Base-by-base conservation (phyloP, 2,888 invertebrate species). In the Heliothis peltigera region DNA sequence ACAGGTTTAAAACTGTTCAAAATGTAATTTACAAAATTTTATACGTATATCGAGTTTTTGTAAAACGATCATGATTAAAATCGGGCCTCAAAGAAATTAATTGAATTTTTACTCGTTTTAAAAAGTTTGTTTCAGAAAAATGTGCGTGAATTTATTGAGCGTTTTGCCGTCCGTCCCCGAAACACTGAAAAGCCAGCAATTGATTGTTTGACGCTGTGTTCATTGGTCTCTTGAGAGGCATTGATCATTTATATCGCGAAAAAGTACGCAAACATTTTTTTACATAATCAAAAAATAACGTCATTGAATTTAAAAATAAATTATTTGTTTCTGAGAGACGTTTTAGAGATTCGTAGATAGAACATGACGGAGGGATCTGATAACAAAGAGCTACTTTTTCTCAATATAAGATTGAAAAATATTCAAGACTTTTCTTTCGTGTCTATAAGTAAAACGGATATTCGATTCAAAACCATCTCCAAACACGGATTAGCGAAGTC, bases 161-260 rank as follows among this genome's bases (percentile, higher is more conserved):
- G 15, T 32, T 17, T 46, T 49, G 43, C 39, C 44, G 35, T 70
- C 39, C 44, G 35, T 70, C 44, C 22, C 43, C 51, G 28, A 12
- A 47, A 70, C 49, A 43, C 10, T 56, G 56, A 55, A 79, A 75
- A 74, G 44, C 63, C 63, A 64, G 58, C 62, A 71, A 79, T 71
- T 77, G 72, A 67, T 75, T 77, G 62, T 75, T 58, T 64, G 32
- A 79, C 75, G 51, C 21, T 58, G 25, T 19, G 54, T 67, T 62
- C 59, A 75, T 57, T 58, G 56, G 42, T 79, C 79, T 60, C 72
- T 19, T 44, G 76, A 54, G 71, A 52, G 48, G 21, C 48, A 66
- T 75, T 67, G 54, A 63, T 75, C 66, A 71, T 66, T 60, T 75
- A 60, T 64, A 60, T 58, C 49, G 22, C 35, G 42, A 54, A 66